Base-by-base conservation (phyloP, 2,113 vertebrate genomes). In the Brachionichthys hirsutus region DNA sequence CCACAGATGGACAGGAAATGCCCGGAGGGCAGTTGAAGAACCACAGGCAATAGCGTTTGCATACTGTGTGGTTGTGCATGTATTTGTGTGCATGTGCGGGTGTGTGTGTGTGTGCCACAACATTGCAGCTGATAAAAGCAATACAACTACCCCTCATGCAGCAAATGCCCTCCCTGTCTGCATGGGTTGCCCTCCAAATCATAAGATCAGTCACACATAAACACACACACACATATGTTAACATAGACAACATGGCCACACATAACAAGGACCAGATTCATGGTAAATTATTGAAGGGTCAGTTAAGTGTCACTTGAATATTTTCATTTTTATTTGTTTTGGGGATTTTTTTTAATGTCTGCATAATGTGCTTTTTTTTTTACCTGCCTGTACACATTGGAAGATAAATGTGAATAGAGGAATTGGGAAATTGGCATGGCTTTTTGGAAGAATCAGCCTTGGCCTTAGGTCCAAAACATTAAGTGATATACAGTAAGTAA, bases 1-100 rank as follows among this genome's bases (percentile, higher is more conserved):
- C 69, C 85, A 87, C 88, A 89, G 88, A 89, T 89, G 88, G 88
- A 87, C 88, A 89, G 86, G 85, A 88, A 89, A 80, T 62, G 64
- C 68, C 85, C 73, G 20, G 57, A 81, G 83, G 83, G 85, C 80
- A 63, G 73, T 62, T 81, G 68, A 80, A 74, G 62, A 72, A 67
- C 86, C 77, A 54, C 77, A 73, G 83, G 82, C 82, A 62, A 66
- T 68, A 75, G 46, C 52, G 66, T 83, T 79, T 84, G 78, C 77
- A 85, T 75, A 70, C 46, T 51, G 63, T 61, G 58, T 62, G 65
- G 49, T 54, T 42, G 53, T 38, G 38, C 40, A 50, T 57, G 63
- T 70, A 38, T 58, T 20, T 64, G 62, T 70, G 59, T 57, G 70
- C 58, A 53, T 47, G 45, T 47, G 13, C 41, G 58, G 53, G 54